Conservation (phyloP, 2,888 invertebrate genomes). For the Trimorus sp. region DNA sequence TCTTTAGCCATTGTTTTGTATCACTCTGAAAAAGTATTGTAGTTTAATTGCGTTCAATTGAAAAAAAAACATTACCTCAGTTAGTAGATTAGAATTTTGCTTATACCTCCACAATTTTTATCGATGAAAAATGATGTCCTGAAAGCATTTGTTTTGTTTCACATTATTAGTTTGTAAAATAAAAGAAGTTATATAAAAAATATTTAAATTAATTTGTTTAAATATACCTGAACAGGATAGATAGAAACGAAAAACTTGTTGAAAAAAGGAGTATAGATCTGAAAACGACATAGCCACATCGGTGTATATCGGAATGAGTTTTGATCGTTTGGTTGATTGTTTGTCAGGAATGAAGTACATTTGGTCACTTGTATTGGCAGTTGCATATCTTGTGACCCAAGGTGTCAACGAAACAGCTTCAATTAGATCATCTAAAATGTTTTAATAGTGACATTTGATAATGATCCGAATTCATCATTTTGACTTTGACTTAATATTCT, state of each 20-base stretch:
- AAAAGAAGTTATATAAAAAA: too few relatives aligned
- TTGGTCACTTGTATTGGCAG: not conserved
- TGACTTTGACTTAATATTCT: too few relatives aligned
- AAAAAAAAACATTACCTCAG: not conserved
- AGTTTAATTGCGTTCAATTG: not conserved
- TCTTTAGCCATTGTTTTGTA: slow-evolving; percentile 41
- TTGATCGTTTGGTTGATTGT: slow-evolving; percentile 54
- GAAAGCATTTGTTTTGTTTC: too few relatives aligned
- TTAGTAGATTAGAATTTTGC: not conserved
- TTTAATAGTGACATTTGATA: too few relatives aligned
- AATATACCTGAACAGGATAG: slow-evolving; percentile 52
- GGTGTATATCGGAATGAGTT: slow-evolving; percentile 71
- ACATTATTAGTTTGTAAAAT: too few relatives aligned
- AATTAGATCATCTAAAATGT: slow-evolving; percentile 66
- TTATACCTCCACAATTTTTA: too few relatives aligned
- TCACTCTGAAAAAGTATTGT: slow-evolving; percentile 34
- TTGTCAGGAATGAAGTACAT: not conserved
- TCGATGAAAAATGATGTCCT: too few relatives aligned
- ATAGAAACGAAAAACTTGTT: slow-evolving; percentile 61
- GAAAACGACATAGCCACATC: slow-evolving; percentile 72
- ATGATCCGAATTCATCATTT: too few relatives aligned
- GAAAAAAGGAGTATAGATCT: slow-evolving; percentile 68
- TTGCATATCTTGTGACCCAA: slow-evolving; percentile 61
- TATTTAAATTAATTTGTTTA: too few relatives aligned
- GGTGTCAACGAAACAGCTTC: slow-evolving; percentile 54